Evolutionary conservation across 2,797 vertebrate genomes (phyloP).

Genomic region (Acrossocheilus wenchowensis): DNA sequence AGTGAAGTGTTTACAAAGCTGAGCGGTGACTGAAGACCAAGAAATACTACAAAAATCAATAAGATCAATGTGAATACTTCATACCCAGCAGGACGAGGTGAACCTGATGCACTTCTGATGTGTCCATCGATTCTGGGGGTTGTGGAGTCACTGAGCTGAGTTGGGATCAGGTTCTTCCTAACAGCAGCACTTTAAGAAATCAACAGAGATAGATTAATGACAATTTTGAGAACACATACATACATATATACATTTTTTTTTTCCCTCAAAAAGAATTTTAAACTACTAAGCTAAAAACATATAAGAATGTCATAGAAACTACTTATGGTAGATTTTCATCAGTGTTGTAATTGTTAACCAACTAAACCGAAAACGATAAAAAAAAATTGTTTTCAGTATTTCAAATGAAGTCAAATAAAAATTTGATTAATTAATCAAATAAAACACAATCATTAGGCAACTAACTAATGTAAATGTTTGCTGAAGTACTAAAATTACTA

Average conservation of each 20-base stretch:
- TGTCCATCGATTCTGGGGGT: constrained; percentile 85
- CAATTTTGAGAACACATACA: background rate
- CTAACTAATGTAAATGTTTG: background rate
- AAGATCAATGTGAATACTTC: constrained; percentile 15
- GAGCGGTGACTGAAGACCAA: background rate
- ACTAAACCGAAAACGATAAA: background rate
- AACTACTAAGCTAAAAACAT: background rate
- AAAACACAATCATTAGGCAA: too few relatives aligned
- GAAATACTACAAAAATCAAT: background rate
- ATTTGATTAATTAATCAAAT: too few relatives aligned
- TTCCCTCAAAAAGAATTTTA: background rate
- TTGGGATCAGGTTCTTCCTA: constrained; percentile 92
- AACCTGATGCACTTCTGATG: constrained; percentile 86
- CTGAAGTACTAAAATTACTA: background rate
- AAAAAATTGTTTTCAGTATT: background rate
- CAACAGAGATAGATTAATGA: background rate
- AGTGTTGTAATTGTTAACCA: too few relatives aligned
- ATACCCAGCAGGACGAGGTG: constrained; percentile 93
- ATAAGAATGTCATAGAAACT: background rate
- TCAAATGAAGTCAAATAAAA: too few relatives aligned
- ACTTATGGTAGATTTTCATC: background rate
- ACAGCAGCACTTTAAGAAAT: constrained; percentile 75
- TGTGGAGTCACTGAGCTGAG: constrained; percentile 85
- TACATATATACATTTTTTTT: too few relatives aligned
- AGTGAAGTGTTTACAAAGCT: background rate